phyloP scores from a whole-genome alignment of 2,113 vertebrate species.

The Cairina moschata region DNA sequence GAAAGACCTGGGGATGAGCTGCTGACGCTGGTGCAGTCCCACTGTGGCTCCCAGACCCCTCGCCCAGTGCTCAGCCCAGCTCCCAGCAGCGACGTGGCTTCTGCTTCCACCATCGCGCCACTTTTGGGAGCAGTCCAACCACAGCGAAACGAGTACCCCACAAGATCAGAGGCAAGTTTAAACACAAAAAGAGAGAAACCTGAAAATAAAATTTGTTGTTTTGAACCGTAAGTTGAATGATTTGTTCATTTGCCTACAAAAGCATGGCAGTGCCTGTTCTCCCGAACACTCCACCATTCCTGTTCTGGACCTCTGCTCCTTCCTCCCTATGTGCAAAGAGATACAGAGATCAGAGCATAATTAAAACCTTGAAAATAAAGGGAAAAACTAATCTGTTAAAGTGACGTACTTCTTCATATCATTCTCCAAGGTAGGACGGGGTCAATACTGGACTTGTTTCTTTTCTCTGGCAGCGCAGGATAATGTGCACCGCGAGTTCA shows the following conservation, averaged over 20 bases:
- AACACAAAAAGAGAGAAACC: not conserved
- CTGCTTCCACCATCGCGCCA: not conserved
- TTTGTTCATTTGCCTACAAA: not conserved
- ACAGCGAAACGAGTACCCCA: not conserved
- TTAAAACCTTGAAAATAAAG: not conserved
- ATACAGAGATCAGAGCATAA: not conserved
- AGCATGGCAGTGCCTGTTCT: not conserved
- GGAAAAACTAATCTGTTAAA: not conserved
- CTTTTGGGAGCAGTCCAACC: not conserved
- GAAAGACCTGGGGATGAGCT: not conserved
- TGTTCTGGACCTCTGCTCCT: not conserved
- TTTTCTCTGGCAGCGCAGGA: not conserved
- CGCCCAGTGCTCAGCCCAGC: not conserved
- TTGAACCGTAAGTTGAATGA: not conserved
- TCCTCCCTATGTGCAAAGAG: not conserved
- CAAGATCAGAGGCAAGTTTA: not conserved
- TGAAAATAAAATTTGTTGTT: not conserved
- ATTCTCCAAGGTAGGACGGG: not conserved
- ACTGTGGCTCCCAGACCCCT: not conserved
- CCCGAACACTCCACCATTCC: not conserved
- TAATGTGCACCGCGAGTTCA: not conserved
- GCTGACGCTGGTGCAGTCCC: not conserved
- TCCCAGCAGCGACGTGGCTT: not conserved
- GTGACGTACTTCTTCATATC: not conserved
- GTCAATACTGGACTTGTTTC: not conserved